Evolutionary conservation across 1,140 invertebrate genomes (phyloP).

Genomic region (Drosophila miranda): DNA sequence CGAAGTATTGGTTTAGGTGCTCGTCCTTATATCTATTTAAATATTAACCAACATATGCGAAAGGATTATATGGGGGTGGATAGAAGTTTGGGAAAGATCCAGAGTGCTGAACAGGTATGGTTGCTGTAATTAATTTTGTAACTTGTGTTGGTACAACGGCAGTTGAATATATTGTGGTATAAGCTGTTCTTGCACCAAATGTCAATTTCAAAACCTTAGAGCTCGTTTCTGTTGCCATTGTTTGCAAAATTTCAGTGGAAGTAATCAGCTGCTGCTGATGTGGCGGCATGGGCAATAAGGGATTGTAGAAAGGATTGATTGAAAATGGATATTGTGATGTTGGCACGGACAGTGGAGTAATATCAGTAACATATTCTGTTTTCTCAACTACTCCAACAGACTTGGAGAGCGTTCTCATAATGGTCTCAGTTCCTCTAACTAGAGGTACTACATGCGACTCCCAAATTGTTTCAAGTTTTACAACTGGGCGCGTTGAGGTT

Average conservation of each 20-base stretch:
- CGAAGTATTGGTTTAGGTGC: conserved; percentile 22
- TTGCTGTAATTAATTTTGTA: conserved; percentile 91
- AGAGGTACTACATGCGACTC: conserved; percentile 91
- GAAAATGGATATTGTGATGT: conserved; percentile 82
- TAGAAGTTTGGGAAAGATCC: conserved; percentile 89
- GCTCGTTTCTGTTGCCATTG: conserved; percentile 90
- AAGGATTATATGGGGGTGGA: conserved; percentile 83
- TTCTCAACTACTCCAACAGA: conserved; percentile 89
- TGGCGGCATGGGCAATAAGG: conserved; percentile 79
- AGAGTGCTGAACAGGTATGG: conserved; percentile 88
- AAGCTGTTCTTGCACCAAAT: conserved; percentile 93
- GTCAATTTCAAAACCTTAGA: conserved; percentile 92
- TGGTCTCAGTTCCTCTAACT: conserved; percentile 88
- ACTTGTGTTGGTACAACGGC: conserved; percentile 91
- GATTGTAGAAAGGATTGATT: conserved; percentile 83
- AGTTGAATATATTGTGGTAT: conserved; percentile 93
- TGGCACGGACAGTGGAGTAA: conserved; percentile 86
- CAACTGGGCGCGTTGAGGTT: conserved; percentile 89
- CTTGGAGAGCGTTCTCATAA: conserved; percentile 89
- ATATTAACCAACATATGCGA: conserved; percentile 88
- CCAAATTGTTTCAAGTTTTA: conserved; percentile 90
- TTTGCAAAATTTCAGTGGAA: conserved; percentile 91
- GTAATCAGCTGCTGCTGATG: conserved; percentile 91
- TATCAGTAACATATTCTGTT: conserved; percentile 89
- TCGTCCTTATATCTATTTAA: conserved; percentile 17